phyloP scores from a whole-genome alignment of 2,888 invertebrate species.

The Caenorhabditis sinica region DNA sequence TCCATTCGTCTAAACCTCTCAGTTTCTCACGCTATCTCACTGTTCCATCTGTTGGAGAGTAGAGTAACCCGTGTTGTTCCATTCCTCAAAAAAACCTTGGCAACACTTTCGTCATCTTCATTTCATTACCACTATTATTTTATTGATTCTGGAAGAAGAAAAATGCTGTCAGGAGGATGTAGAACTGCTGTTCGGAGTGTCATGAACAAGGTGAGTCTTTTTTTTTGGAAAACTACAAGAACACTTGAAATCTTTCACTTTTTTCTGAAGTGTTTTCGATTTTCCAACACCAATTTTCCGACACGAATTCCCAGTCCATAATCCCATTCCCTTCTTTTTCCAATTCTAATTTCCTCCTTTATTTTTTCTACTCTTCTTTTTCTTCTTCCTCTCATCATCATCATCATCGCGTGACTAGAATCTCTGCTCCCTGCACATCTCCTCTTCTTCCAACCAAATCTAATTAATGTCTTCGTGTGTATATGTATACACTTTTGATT shows the following conservation, averaged over 20 bases:
- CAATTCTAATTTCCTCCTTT: neutral
- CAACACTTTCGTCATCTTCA: neutral
- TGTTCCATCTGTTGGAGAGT: neutral
- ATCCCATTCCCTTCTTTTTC: neutral
- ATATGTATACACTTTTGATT: slow-evolving; percentile 34
- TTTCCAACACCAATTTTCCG: neutral
- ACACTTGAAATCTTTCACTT: no score
- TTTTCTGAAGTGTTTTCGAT: no score
- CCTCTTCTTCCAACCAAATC: slow-evolving; percentile 8
- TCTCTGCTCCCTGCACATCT: neutral
- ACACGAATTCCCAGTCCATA: neutral
- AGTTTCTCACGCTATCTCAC: slow-evolving; percentile 1
- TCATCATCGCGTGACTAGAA: slow-evolving; percentile 11
- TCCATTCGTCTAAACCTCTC: slow-evolving; percentile 43
- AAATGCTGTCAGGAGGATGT: neutral
- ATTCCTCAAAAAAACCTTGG: slow-evolving; percentile 9
- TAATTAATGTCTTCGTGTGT: slow-evolving; percentile 25
- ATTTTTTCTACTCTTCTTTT: neutral
- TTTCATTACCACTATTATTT: neutral
- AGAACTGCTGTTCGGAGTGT: neutral
- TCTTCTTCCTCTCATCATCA: slow-evolving; percentile 2
- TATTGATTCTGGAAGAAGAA: neutral
- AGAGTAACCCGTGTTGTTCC: neutral
- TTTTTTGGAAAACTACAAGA: no score
- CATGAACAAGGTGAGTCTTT: neutral